Evolutionary conservation across 1,140 invertebrate species (phyloP), one percentile per base, ranked within the genome.

Genomic region (Caenorhabditis latens): DNA sequence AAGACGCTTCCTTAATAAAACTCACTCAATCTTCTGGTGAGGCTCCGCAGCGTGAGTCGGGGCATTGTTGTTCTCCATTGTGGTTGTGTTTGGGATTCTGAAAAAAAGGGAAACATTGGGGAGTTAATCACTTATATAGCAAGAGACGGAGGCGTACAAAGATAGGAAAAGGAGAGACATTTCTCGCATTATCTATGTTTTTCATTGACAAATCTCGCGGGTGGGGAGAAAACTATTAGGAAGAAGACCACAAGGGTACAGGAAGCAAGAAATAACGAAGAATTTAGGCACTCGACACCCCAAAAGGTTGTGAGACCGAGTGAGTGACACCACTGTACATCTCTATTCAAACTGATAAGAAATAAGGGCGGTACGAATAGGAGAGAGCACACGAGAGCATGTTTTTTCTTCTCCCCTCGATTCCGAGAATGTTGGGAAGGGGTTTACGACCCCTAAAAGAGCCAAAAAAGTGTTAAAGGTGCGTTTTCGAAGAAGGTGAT

Each of bases 21-120:
- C 71, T 79, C n/a, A 79, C 71, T 79, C 71, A 79, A 79, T 79
- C 14, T 79, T 79, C 71, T 79, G 71, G 53, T 50, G 11, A 46
- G 50, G 71, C 71, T 79, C 46, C 2, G 71, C 71, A 43, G 71
- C 42, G n/a, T 71, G 65, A 46, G 43, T 48, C 11, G 65, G 65
- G n/a, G 65, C 43, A 16, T 71, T 71, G 42, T 71, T 71, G 42
- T 71, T 71, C 65, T 71, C 43, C 43, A 48, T 71, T 46, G 40
- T 43, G 19, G 13, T 5, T 16, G 42, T n/a, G 9, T 40, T 46
- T 6, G 4, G 43, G 14, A 46, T 5, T 71, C 65, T 71, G 16
- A 71, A 71, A 46, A 43, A 19, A 48, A 21, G 1, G 32, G 32
- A 71, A 71, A 48, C 65, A 71, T 19, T 46, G n/a, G 3, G n/a